phyloP scores from a whole-genome alignment of 2,888 invertebrate species.

The Luffia ferchaultella region DNA sequence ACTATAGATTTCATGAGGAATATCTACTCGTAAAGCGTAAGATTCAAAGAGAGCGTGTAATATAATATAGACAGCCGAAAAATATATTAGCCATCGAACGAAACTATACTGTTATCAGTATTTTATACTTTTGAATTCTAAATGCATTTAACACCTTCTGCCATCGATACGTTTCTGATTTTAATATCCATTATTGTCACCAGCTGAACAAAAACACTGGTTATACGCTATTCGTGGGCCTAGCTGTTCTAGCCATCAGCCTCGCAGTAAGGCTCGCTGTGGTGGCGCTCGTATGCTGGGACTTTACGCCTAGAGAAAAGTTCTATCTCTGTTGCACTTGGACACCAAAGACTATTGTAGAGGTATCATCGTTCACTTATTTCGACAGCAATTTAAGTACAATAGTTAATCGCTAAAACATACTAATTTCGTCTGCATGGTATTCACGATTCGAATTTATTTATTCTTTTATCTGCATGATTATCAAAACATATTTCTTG shows the following conservation, averaged over 20 bases:
- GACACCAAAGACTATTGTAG: constrained; percentile 77
- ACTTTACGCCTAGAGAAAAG: constrained; percentile 64
- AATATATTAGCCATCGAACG: no score
- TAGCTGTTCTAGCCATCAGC: constrained; percentile 38
- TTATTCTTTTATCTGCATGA: no score
- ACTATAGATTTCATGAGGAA: not conserved
- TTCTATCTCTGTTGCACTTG: constrained; percentile 72
- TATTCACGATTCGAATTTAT: no score
- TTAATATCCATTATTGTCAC: no score
- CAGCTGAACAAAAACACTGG: not conserved
- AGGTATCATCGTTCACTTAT: constrained; percentile 41
- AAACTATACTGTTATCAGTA: no score
- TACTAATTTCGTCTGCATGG: no score
- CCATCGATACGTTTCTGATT: no score
- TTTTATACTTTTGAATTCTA: no score
- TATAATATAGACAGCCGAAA: not conserved
- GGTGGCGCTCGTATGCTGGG: constrained; percentile 37
- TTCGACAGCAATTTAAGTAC: not conserved
- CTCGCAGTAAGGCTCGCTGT: constrained; percentile 31
- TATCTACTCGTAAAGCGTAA: not conserved
- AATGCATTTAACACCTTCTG: no score
- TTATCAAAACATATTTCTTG: no score
- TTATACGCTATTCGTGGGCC: constrained; percentile 36
- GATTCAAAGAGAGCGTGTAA: no score
- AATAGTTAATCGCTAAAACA: not conserved